These are phyloP conservation scores for Microcaecilia unicolor DNA, from an alignment of 2,797 vertebrate species.

Conservation along the genomic window DNA sequence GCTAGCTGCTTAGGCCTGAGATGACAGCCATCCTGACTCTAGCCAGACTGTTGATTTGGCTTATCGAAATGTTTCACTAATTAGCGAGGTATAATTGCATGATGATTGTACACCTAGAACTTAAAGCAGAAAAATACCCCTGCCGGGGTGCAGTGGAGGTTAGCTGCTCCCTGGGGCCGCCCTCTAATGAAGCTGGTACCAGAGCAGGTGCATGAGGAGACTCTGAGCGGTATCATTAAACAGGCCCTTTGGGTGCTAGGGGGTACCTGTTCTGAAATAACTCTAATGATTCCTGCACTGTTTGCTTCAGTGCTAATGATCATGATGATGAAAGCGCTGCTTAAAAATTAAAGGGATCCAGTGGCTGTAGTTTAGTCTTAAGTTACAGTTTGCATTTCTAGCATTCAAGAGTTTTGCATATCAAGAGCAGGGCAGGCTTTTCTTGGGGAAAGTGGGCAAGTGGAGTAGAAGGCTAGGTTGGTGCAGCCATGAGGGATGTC, in stretches of 20 bases:
- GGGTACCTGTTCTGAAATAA: constrained; percentile 10
- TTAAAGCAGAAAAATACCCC: constrained; percentile 21
- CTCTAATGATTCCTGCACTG: constrained; percentile 14
- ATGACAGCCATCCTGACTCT: constrained; percentile 6
- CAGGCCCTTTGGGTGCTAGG: constrained; percentile 5
- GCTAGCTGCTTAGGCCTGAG: neutral
- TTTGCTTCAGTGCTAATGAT: constrained; percentile 24
- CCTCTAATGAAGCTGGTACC: constrained; percentile 23
- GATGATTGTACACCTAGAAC: constrained; percentile 30
- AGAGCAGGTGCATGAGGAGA: constrained; percentile 12
- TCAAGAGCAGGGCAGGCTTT: constrained; percentile 26
- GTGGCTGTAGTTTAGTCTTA: constrained; percentile 37
- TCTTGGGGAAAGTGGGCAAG: constrained; percentile 17
- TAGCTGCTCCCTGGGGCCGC: constrained; percentile 17
- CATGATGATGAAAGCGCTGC: constrained; percentile 20
- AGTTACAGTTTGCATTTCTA: constrained; percentile 17
- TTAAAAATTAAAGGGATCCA: constrained; percentile 17
- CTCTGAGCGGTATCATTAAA: constrained; percentile 19
- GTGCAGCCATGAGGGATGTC: constrained; percentile 28
- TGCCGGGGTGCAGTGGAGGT: constrained; percentile 8
- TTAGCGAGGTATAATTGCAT: constrained; percentile 33
- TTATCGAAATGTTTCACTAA: constrained; percentile 26
- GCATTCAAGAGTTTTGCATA: constrained; percentile 23
- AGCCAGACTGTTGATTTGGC: constrained; percentile 18
- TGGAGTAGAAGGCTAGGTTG: constrained; percentile 8